Base-by-base conservation (phyloP, 2,888 invertebrate species). In the Sminthurides aquaticus region DNA sequence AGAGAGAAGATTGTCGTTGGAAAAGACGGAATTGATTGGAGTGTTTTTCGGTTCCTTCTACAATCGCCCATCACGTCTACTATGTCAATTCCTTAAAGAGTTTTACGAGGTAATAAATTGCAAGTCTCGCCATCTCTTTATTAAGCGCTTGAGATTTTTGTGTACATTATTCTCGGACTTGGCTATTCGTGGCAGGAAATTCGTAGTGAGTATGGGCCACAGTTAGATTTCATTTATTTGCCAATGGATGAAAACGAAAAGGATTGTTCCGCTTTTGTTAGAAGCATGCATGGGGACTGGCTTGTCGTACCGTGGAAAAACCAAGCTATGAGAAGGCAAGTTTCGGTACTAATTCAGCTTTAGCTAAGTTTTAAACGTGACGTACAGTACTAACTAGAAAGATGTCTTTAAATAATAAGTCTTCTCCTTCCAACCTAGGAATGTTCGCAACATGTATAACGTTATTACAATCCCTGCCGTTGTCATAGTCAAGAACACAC, bases 221-320 rank as follows among this genome's bases (percentile, higher is more conserved):
- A 34, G 43, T 65, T 72, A 18, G 68, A 71, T 49, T 61, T 72
- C 1, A 69, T 72, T 15, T 72, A 62, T 52, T 22, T 71, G 3
- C 67, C 72, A 2, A 57, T 70, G 62, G 72, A 72, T 49, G 71
- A 70, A 26, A 67, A 68, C 29, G 71, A 72, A 56, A 54, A 63
- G 25, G 72, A 72, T 55, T 67, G 65, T 48, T 60, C 62, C n/a
- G 69, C 67, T 28, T 72, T 71, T 48, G 69, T 69, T 2, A 71
- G 62, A 28, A 43, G 66, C 15, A 54, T 67, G 24, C 69, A 71
- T 63, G 71, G 69, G 48, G 66, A 68, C 24, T 72, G 71, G 71
- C 62, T 72, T 2, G 56, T 63, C 0, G 56, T 72, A 11, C 72
- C 72, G 1, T 72, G 72, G 72, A 22, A 49, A 5, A 64, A 67